Evolutionary conservation across 2,888 invertebrate species (phyloP).

Genomic region (Rhodophaea formosa): DNA sequence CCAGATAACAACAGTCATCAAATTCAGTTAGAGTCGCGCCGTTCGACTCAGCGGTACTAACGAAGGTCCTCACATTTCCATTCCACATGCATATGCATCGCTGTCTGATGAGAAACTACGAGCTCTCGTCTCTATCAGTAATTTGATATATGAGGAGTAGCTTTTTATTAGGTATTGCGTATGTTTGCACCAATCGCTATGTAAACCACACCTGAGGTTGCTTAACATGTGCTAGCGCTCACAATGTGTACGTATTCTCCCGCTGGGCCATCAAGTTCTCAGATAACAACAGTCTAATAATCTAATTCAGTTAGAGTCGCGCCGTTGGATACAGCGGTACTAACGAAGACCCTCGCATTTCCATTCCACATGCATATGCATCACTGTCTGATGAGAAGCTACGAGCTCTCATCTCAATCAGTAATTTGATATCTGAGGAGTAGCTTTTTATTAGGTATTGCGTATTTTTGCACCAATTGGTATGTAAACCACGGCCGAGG

Average conservation of each 20-base stretch:
- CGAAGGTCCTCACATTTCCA: constrained; percentile 1
- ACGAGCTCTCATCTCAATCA: background rate
- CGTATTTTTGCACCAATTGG: background rate
- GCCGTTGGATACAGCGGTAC: background rate
- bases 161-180: background rate
- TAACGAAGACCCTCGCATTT: constrained; percentile 2
- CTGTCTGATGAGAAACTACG: background rate
- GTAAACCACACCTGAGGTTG: too few species aligned
- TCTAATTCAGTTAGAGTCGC: background rate
- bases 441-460: background rate
- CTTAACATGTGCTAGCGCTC: too few species aligned
- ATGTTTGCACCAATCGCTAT: background rate
- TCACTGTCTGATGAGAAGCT: background rate
- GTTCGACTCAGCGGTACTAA: background rate
- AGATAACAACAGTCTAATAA: background rate
- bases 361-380: constrained; percentile 6
- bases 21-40: background rate
- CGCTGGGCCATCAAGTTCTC: background rate
- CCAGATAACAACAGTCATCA: background rate
- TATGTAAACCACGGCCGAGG: too few species aligned
- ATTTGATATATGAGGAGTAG: background rate
- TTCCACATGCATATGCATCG: constrained; percentile 5
- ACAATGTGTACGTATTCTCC: too few species aligned
- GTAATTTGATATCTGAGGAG: background rate
- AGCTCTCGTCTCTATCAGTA: background rate